Evolutionary conservation across 1,140 invertebrate species (phyloP).

Genomic region (Tyrophagus putrescentiae): DNA sequence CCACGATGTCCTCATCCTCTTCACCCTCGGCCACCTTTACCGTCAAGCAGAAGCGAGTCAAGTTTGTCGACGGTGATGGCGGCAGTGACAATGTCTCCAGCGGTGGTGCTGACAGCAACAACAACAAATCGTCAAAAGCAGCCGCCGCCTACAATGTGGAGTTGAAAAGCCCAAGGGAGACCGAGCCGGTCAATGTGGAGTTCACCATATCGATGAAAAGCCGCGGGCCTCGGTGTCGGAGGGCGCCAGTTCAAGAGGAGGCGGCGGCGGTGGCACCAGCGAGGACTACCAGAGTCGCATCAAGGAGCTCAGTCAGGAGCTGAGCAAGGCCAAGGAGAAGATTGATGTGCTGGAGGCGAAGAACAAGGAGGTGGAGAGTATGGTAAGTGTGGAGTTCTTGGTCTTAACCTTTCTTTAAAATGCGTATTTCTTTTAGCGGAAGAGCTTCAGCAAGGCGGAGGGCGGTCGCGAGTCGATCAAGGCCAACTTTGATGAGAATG

Average conservation of each 20-base stretch:
- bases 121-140: no score
- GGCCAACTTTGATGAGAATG: slow-evolving; percentile 62
- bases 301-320: slow-evolving; percentile 23
- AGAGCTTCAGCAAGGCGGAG: slow-evolving; percentile 21
- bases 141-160: no score
- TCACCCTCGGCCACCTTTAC: slow-evolving; percentile 7
- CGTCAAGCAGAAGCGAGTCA: slow-evolving; percentile 4
- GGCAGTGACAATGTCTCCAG: slow-evolving; percentile 4
- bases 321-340: slow-evolving; percentile 27
- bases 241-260: no score
- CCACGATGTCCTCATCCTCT: not conserved
- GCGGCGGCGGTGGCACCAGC: no score
- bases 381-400: slow-evolving; percentile 22
- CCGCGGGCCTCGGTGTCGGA: no score
- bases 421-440: slow-evolving; percentile 5
- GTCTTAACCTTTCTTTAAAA: not conserved
- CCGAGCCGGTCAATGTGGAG: slow-evolving; percentile 40
- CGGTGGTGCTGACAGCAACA: slow-evolving; percentile 28
- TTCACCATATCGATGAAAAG: slow-evolving; percentile 37
- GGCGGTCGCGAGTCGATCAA: slow-evolving; percentile 28
- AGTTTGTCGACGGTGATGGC: not conserved
- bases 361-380: slow-evolving; percentile 59
- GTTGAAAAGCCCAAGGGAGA: slow-evolving; percentile 44
- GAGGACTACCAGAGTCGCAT: slow-evolving; percentile 28
- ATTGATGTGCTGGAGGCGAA: slow-evolving; percentile 52